Evolutionary conservation across 2,113 vertebrate species (phyloP), one percentile per base, ranked within the genome.

Genomic region (Clupea harengus): DNA sequence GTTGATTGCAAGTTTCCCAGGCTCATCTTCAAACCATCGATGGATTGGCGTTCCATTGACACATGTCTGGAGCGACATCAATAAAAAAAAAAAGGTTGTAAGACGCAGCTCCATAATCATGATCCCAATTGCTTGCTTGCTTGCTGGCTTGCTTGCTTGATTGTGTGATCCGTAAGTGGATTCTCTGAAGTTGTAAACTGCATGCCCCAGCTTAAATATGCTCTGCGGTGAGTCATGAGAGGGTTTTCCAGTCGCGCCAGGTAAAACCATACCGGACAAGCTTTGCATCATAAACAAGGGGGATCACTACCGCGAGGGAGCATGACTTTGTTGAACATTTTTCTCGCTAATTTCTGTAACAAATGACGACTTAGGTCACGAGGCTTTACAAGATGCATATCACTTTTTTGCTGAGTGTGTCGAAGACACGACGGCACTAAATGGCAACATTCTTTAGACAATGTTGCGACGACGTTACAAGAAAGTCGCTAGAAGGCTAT

Each of bases 171-270:
- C 60, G 5, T 6, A 25, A n/a, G 1, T 7, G n/a, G 20, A 64
- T 25, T n/a, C 20, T 7, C 60, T n/a, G 60, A 64, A 8, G 22
- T 4, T 32, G 25, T 32, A 17, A 17, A 39, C 39, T 39, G 39
- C 39, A 39, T 39, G 39, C 39, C 39, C 25, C 28, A 1, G 13
- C 32, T 28, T 72, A 39, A 39, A 78, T 3, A 28, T 4, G 9
- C 9, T 28, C 28, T 28, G 0, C 46, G 45, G 28, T 90, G 89
- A 90, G 86, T 91, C 92, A 93, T 45, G 44, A 6, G 46, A 89
- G 92, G 92, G 54, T 93, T 94, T 92, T 92, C 93, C 85, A 45
- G 45, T 57, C 13, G 84, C 54, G 82, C 85, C 46, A 44, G 81
- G 28, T 28, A 60, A 60, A 22, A 20, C 54, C 22, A 20, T 0